Conservation (phyloP, 2,113 vertebrate genomes). For the Rhinolophus sinicus region DNA sequence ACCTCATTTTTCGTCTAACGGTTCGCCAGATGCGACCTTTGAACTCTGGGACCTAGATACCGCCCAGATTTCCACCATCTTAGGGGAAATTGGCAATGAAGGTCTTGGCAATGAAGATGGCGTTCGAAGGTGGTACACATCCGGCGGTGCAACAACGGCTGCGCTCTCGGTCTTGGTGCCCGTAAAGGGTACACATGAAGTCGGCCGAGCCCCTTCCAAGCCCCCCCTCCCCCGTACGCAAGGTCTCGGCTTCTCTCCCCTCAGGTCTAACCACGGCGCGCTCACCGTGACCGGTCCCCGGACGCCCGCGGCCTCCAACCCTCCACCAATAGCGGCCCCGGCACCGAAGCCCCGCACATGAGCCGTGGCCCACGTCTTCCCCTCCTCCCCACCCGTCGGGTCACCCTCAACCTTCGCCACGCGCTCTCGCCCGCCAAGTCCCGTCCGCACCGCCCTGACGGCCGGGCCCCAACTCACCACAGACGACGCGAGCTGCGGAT, state of each 20-base stretch:
- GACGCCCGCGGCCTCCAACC: fast-evolving
- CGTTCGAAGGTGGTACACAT: fast-evolving
- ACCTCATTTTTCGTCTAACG: neutral
- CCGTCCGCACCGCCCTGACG: fast-evolving
- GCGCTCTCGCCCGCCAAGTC: fast-evolving
- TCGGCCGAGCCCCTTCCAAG: too few relatives aligned
- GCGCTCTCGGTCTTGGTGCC: fast-evolving
- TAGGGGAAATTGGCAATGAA: neutral
- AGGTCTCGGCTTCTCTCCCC: too few relatives aligned
- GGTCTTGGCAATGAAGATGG: too few relatives aligned
- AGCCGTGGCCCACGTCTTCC: fast-evolving
- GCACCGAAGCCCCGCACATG: fast-evolving
- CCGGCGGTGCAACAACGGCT: fast-evolving
- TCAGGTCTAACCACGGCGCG: fast-evolving
- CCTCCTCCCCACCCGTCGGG: neutral
- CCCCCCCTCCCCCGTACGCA: too few relatives aligned
- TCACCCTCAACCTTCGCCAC: neutral
- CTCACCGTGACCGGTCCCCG: fast-evolving
- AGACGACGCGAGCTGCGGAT: neutral
- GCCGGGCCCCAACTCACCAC: constrained; percentile 37
- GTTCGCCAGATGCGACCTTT: neutral
- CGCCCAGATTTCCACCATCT: neutral
- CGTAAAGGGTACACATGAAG: fast-evolving
- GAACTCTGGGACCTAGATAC: neutral
- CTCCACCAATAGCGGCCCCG: fast-evolving